phyloP scores from a whole-genome alignment of 2,113 vertebrate species.

The Chlamydotis undulata region DNA sequence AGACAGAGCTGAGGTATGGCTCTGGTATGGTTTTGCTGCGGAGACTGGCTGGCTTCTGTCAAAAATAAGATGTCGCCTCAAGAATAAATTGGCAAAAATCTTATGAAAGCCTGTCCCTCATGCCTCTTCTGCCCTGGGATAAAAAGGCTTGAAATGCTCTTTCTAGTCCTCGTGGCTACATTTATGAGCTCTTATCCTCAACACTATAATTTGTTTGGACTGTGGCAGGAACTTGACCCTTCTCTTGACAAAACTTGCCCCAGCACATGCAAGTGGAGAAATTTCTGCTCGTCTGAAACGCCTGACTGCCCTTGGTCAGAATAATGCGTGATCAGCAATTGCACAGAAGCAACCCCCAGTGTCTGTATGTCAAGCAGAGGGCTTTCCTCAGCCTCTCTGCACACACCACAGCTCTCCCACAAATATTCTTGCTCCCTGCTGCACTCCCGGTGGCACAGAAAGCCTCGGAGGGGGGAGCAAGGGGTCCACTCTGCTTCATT shows the following conservation, averaged over 20 bases:
- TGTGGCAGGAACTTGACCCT: background rate
- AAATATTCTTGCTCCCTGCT: background rate
- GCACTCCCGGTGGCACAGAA: background rate
- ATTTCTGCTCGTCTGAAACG: background rate
- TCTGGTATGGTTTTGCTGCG: background rate
- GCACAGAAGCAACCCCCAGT: background rate
- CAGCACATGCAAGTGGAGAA: background rate
- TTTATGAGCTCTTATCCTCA: background rate
- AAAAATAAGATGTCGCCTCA: background rate
- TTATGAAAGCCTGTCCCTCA: background rate
- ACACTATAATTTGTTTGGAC: background rate
- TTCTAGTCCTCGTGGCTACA: background rate
- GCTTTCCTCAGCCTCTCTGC: background rate
- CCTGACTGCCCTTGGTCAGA: background rate
- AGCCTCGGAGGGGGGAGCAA: rapidly evolving
- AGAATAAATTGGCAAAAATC: background rate
- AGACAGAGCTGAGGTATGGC: background rate
- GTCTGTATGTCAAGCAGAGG: background rate
- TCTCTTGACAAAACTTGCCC: background rate
- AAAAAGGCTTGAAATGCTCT: background rate
- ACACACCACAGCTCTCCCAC: background rate
- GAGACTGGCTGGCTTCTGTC: background rate
- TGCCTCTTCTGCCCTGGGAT: background rate
- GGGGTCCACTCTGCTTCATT: background rate
- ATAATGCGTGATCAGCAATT: background rate